Evolutionary conservation across 2,113 vertebrate species (phyloP).

Genomic region (Andinoacara biseriatus): DNA sequence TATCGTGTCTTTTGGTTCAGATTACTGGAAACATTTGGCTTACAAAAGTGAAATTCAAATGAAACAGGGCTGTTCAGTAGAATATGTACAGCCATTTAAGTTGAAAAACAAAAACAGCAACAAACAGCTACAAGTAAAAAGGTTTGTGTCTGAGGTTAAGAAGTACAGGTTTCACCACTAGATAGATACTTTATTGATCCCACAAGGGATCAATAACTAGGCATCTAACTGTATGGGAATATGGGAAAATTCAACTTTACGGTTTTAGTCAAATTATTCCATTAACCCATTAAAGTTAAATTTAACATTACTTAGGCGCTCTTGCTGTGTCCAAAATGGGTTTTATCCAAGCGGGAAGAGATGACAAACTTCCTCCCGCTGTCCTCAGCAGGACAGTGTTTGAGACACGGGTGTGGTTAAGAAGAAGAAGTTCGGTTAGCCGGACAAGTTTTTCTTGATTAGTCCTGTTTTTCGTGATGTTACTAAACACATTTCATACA

Average conservation of each 20-base stretch:
- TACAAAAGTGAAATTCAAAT: slow-evolving; percentile 56
- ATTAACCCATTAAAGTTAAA: background rate
- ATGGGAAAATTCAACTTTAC: background rate
- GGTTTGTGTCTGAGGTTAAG: background rate
- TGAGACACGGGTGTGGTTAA: background rate
- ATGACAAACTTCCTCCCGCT: background rate
- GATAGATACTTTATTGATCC: no score
- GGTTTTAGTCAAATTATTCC: background rate
- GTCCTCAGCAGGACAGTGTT: background rate
- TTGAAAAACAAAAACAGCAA: background rate
- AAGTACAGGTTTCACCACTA: background rate
- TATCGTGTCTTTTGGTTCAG: background rate
- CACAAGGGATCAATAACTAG: no score
- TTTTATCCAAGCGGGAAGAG: no score
- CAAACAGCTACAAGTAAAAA: background rate
- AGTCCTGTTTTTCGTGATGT: background rate
- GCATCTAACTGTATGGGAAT: background rate
- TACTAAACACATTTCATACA: background rate
- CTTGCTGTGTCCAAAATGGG: no score
- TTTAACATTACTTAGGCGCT: background rate
- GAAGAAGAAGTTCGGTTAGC: slow-evolving; percentile 35
- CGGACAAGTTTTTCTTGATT: slow-evolving; percentile 69
- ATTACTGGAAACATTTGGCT: slow-evolving; percentile 15
- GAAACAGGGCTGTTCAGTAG: background rate
- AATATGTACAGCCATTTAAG: background rate